A percentile compares a stretch with the other conserved stretches of the same genome.
Conservation (phyloP, 2,888 invertebrate genomes). For the Drosophila prostipennis region DNA sequence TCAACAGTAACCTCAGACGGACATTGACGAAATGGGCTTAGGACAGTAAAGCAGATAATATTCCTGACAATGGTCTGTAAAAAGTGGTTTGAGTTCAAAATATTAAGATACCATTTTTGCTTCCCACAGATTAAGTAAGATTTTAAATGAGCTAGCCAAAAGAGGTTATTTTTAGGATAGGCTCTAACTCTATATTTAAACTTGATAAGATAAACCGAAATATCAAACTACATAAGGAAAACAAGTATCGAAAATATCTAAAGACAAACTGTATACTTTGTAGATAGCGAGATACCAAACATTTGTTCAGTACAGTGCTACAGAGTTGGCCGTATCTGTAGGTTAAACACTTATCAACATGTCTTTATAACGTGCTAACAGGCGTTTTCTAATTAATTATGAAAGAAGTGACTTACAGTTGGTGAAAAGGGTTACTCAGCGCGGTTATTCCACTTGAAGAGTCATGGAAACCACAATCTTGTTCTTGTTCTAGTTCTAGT, state of each 20-base stretch:
- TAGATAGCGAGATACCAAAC: background rate
- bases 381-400: constrained; percentile 5
- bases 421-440: background rate
- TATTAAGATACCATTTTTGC: background rate
- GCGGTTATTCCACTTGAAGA: background rate
- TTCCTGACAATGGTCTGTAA: constrained; percentile 1
- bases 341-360: constrained; percentile 11
- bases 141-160: no score
- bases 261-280: background rate
- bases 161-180: no score
- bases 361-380: background rate
- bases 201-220: no score
- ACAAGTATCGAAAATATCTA: background rate
- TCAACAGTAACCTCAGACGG: background rate
- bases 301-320: background rate
- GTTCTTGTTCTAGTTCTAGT: constrained; percentile 14
- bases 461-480: constrained; percentile 6
- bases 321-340: background rate
- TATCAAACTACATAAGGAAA: no score
- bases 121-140: no score
- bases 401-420: constrained; percentile 2
- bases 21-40: constrained; percentile 4
- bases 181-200: no score
- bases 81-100: background rate
- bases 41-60: background rate